Evolutionary conservation across 2,113 vertebrate genomes (phyloP).

Genomic region (Rallus limicola): DNA sequence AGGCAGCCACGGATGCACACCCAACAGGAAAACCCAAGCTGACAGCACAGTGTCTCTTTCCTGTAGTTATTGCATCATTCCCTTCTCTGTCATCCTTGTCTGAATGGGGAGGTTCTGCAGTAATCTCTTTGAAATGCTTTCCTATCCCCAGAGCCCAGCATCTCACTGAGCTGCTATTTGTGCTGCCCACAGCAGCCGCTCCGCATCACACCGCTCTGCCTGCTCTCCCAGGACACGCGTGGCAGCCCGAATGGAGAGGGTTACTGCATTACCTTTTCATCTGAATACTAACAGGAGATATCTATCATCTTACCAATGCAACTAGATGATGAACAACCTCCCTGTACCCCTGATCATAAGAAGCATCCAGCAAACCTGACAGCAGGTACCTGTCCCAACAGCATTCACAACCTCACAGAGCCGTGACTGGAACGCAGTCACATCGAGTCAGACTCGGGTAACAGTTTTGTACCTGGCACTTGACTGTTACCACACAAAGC

Average conservation of each 20-base stretch:
- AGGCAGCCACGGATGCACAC: neutral
- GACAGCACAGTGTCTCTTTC: neutral
- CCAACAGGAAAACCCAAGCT: constrained; percentile 3
- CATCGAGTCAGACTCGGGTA: accelerated
- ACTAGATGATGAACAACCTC: neutral
- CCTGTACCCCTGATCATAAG: accelerated
- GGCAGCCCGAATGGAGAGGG: neutral
- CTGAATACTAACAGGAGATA: neutral
- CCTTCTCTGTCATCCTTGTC: neutral
- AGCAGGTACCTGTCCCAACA: neutral
- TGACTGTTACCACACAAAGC: neutral
- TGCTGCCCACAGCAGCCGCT: neutral
- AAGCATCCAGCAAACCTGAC: neutral
- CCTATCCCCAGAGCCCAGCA: neutral
- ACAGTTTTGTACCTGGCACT: neutral
- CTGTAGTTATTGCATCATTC: neutral
- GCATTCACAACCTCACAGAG: neutral
- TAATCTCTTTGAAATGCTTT: neutral
- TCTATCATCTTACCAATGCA: neutral
- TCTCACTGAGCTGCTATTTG: neutral
- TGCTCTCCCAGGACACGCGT: neutral
- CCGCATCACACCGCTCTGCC: neutral
- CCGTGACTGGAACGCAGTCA: accelerated
- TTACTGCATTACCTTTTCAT: neutral
- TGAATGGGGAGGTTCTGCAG: neutral